Evolutionary conservation across 2,888 invertebrate genomes (phyloP).

Genomic region (Fabriciana adippe): DNA sequence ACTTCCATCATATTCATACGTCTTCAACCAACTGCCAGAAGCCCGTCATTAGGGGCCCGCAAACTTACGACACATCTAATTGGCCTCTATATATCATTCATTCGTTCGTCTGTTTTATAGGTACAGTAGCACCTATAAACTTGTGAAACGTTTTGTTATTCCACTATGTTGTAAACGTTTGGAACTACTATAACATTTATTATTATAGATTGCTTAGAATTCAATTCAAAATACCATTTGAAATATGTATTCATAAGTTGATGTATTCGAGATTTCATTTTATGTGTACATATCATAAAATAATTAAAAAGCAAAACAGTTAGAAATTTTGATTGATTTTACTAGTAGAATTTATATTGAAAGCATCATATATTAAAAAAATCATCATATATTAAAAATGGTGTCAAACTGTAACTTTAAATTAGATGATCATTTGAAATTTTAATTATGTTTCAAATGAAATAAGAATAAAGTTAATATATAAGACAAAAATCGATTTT

Average conservation of each 20-base stretch:
- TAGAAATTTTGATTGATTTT: neutral
- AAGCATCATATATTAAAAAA: too few relatives aligned
- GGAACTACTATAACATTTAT: conserved; percentile 29
- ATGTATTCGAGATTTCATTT: too few relatives aligned
- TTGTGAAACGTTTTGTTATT: conserved; percentile 66
- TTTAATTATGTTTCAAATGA: too few relatives aligned
- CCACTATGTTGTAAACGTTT: conserved; percentile 49
- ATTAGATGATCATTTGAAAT: too few relatives aligned
- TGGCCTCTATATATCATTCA: conserved; percentile 72
- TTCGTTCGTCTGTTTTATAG: conserved; percentile 64
- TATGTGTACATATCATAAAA: too few relatives aligned
- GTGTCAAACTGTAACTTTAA: too few relatives aligned
- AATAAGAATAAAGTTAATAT: too few relatives aligned
- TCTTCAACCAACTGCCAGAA: conserved; percentile 53
- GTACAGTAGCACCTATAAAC: conserved; percentile 73
- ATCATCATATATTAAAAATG: too few relatives aligned
- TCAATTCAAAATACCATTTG: conserved; percentile 10
- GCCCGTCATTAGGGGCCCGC: conserved; percentile 74
- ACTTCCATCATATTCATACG: conserved; percentile 38
- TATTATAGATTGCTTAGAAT: conserved; percentile 17
- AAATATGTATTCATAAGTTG: too few relatives aligned
- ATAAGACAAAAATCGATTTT: too few relatives aligned
- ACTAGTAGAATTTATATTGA: too few relatives aligned
- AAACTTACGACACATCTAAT: conserved; percentile 74
- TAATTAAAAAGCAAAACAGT: too few relatives aligned